These are phyloP conservation scores for Momotus momota DNA, from an alignment of 2,797 vertebrate genomes.

Conservation along the genomic window DNA sequence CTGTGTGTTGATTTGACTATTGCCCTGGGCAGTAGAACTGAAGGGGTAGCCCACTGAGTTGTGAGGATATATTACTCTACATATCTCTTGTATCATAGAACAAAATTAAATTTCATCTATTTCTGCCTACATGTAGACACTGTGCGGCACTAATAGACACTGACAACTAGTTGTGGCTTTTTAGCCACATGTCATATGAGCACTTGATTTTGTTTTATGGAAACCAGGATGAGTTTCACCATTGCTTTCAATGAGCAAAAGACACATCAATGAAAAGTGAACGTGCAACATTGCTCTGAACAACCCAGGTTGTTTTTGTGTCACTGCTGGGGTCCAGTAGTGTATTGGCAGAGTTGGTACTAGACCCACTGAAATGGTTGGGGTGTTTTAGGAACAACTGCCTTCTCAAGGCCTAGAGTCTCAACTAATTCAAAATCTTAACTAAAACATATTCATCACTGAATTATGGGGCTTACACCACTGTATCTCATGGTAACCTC, in stretches of 20 bases:
- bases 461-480: neutral
- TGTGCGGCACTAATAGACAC: neutral
- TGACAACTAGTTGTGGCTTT: neutral
- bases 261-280: neutral
- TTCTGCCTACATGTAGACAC: neutral
- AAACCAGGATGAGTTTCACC: neutral
- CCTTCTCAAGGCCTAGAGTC: neutral
- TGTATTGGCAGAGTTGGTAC: neutral
- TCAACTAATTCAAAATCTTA: neutral
- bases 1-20: neutral
- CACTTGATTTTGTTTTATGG: neutral
- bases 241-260: neutral
- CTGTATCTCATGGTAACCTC: neutral
- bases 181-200: neutral
- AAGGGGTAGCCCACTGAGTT: neutral
- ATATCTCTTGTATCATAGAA: neutral
- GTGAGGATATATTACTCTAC: neutral
- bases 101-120: neutral
- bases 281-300: neutral
- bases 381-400: neutral
- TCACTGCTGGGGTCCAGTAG: neutral
- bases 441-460: neutral
- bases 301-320: neutral
- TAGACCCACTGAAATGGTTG: neutral
- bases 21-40: neutral